Evolutionary conservation across 2,888 invertebrate genomes (phyloP), one percentile per base, ranked within the genome.

Genomic region (Eupithecia vulgata): DNA sequence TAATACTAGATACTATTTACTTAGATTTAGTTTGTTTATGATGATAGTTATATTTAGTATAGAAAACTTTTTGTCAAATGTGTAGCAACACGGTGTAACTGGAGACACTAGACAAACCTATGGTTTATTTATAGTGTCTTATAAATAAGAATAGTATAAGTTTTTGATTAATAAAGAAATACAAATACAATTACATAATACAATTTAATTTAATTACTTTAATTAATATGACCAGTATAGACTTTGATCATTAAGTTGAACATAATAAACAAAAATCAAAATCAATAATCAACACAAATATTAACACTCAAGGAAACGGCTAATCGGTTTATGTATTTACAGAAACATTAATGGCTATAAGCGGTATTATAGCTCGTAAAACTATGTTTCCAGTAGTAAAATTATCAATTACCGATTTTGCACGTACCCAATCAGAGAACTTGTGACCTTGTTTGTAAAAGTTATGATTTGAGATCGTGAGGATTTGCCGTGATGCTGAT

Each of bases 361-460:
- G 35, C 59, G 73, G 71, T 68, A 77, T 77, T 75, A 75, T n/a
- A 52, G 73, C 65, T 77, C 77, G 75, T 77, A 73, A 75, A 77
- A 73, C 59, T 42, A 40, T 67, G 45, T 69, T 69, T 71, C 42
- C 67, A 75, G 75, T 73, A 70, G 72, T 75, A 71, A 75, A 72
- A 75, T 75, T 68, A 73, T 45, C 75, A 73, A 77, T 75, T 70
- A 77, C 70, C 71, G 73, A 77, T 75, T 74, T 73, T 68, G 68
- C 75, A 75, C 70, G 71, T 75, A 52, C 70, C 68, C 70, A 71
- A 74, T 75, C 59, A 68, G 37, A 61, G 21, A 37, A 13, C 37
- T 62, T 69, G 35, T 57, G 69, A 67, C 72, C 75, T 75, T 67
- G 64, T 72, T 75, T 75, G 57, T 64, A 64, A 57, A 57, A 59